Percentiles rank a stretch among this genome's conserved stretches.
These are phyloP conservation scores for Diarsia mendica DNA, from an alignment of 2,888 invertebrate species.

Conservation along the genomic window DNA sequence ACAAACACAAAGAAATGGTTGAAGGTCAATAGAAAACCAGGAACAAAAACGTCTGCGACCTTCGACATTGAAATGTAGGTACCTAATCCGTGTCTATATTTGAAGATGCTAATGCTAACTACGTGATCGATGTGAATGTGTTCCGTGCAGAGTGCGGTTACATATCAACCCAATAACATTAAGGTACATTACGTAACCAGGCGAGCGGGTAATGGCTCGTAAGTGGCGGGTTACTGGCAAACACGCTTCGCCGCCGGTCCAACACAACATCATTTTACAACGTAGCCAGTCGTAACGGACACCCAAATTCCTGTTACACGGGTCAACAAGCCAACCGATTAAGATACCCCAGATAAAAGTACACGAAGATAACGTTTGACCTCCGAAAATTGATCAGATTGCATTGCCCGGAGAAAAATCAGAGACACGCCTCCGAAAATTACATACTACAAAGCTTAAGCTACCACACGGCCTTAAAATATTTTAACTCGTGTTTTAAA, in stretches of 20 bases:
- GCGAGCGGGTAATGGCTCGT: slow-evolving; percentile 68
- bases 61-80: slow-evolving; percentile 51
- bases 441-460: slow-evolving; percentile 66
- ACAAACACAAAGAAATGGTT: slow-evolving; percentile 36
- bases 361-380: slow-evolving; percentile 78
- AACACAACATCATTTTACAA: slow-evolving; percentile 67
- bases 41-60: slow-evolving; percentile 49
- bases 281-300: slow-evolving; percentile 76
- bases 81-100: slow-evolving; percentile 37
- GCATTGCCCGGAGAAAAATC: slow-evolving; percentile 72
- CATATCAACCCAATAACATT: slow-evolving; percentile 59
- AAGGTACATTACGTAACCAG: slow-evolving; percentile 72
- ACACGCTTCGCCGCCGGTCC: slow-evolving; percentile 65
- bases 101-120: slow-evolving; percentile 34
- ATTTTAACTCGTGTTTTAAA: slow-evolving; percentile 45
- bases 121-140: slow-evolving; percentile 47
- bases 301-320: slow-evolving; percentile 77
- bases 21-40: slow-evolving; percentile 49
- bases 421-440: slow-evolving; percentile 78
- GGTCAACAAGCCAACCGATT: slow-evolving; percentile 79
- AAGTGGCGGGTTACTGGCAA: slow-evolving; percentile 69
- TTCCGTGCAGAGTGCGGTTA: slow-evolving; percentile 46
- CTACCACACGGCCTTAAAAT: slow-evolving; percentile 51
- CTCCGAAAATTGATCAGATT: slow-evolving; percentile 82
- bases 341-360: slow-evolving; percentile 80